phyloP scores from a whole-genome alignment of 2,797 vertebrate genomes.

The Leptoclinus maculatus region DNA sequence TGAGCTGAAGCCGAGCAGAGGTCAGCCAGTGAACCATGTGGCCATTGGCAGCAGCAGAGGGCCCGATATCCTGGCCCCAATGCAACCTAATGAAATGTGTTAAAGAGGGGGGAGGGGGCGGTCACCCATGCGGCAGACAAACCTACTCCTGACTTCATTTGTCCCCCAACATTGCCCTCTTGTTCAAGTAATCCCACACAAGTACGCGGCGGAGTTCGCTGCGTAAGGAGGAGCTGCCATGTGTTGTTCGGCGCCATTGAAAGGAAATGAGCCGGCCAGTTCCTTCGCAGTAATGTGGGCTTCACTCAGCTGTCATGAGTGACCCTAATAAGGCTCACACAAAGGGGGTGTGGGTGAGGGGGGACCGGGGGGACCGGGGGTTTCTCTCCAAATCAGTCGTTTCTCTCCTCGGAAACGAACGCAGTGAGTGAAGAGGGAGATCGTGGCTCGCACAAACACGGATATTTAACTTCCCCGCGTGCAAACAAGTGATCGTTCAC shows the following conservation, averaged over 20 bases:
- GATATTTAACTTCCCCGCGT: conserved; percentile 22
- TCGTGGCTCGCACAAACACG: conserved; percentile 34
- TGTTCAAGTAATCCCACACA: conserved; percentile 71
- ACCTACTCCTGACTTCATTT: conserved; percentile 62
- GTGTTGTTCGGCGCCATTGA: conserved; percentile 74
- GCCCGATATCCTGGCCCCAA: conserved; percentile 64
- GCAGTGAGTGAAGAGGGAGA: conserved; percentile 26
- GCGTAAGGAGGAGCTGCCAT: conserved; percentile 53
- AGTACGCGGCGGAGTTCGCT: conserved; percentile 48
- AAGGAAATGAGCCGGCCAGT: conserved; percentile 78
- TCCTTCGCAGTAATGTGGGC: conserved; percentile 77
- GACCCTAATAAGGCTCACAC: conserved; percentile 79
- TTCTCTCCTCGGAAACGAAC: conserved; percentile 50
- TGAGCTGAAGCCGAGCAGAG: conserved; percentile 63
- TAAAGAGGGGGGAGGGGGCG: conserved; percentile 55
- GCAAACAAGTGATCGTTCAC: conserved; percentile 55
- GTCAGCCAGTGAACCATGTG: conserved; percentile 69
- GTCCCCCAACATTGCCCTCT: conserved; percentile 63
- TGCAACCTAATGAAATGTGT: conserved; percentile 75
- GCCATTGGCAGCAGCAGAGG: conserved; percentile 62
- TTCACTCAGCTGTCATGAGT: conserved; percentile 72
- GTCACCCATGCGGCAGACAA: conserved; percentile 65
- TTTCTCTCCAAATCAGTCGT: conserved; percentile 43
- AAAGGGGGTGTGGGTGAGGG: conserved; percentile 20
- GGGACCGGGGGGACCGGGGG: conserved; percentile 34